Percentiles rank a stretch among this genome's conserved stretches.
These are phyloP conservation scores for Brachionus rotundiformis DNA, from an alignment of 1,140 invertebrate species.

Conservation along the genomic window DNA sequence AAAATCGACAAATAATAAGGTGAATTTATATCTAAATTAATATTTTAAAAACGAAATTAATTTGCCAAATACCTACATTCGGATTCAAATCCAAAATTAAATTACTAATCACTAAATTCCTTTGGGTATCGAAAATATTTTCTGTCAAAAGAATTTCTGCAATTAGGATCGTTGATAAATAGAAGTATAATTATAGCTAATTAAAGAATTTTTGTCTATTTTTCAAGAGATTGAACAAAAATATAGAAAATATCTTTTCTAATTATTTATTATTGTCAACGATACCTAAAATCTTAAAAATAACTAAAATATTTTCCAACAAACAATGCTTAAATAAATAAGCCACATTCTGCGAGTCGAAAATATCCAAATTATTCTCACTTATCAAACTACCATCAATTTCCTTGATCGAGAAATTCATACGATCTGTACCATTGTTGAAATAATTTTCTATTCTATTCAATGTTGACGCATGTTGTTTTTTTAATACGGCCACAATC, in stretches of 20 bases:
- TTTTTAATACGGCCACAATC: background rate
- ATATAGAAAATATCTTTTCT: background rate
- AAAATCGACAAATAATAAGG: no score
- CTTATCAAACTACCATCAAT: background rate
- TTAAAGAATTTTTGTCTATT: background rate
- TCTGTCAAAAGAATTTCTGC: background rate
- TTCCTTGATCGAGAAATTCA: background rate
- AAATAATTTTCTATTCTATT: background rate
- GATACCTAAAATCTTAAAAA: constrained; percentile 9
- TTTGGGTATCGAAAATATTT: background rate
- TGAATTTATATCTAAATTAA: no score
- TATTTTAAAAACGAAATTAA: no score
- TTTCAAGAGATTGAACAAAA: background rate
- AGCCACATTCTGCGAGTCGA: background rate
- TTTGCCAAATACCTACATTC: no score
- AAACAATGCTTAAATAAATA: constrained; percentile 13
- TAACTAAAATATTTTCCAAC: constrained; percentile 15
- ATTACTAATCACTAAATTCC: background rate
- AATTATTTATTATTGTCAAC: constrained; percentile 13
- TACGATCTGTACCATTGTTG: background rate
- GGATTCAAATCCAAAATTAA: background rate
- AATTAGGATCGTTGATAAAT: background rate
- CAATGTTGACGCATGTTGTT: background rate
- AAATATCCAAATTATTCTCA: constrained; percentile 13
- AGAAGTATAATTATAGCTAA: background rate